These are phyloP conservation scores for Emys orbicularis DNA, from an alignment of 2,797 vertebrate species.

Conservation along the genomic window DNA sequence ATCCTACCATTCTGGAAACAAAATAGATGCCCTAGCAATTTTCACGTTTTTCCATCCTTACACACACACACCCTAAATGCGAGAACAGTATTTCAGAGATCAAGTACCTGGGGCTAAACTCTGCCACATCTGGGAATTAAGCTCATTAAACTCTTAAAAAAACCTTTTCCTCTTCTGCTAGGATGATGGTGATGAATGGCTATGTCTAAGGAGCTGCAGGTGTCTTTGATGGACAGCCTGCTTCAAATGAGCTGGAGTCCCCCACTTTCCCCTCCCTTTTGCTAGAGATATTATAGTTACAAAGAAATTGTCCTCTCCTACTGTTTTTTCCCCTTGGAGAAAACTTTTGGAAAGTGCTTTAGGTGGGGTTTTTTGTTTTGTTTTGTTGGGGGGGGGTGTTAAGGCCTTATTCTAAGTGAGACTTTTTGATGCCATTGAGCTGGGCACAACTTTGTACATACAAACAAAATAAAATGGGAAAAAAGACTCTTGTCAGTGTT, in stretches of 20 bases:
- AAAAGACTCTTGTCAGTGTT: neutral
- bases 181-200: slow-evolving; percentile 24
- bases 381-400: neutral
- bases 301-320: neutral
- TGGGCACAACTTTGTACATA: neutral
- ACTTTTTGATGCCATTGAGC: neutral
- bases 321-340: neutral
- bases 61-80: neutral
- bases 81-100: slow-evolving; percentile 46
- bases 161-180: slow-evolving; percentile 19
- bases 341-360: neutral
- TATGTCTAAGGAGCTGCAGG: neutral
- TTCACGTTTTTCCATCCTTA: neutral
- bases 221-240: slow-evolving; percentile 26
- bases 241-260: slow-evolving; percentile 1
- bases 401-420: neutral
- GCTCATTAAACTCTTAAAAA: slow-evolving; percentile 59
- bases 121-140: slow-evolving; percentile 57
- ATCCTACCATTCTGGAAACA: neutral
- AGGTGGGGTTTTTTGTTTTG: neutral
- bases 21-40: neutral
- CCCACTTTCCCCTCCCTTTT: neutral
- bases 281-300: neutral
- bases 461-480: neutral
- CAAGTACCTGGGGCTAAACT: slow-evolving; percentile 4